phyloP scores from a whole-genome alignment of 2,888 invertebrate genomes.

The Brenthis daphne region DNA sequence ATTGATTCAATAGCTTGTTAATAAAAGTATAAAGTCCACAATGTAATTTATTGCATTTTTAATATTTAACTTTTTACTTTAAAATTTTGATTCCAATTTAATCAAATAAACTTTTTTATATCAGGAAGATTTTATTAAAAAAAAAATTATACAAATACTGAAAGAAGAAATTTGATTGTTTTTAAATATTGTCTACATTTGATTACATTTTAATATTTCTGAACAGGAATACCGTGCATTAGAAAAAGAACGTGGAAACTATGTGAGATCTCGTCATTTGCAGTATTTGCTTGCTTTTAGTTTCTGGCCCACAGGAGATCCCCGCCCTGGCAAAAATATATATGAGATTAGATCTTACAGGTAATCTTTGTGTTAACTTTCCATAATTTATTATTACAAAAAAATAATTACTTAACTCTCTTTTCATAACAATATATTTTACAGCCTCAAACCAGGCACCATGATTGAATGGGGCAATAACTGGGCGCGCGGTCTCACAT shows the following conservation, averaged over 20 bases:
- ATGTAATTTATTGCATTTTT: too few relatives aligned
- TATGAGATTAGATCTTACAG: constrained; percentile 93
- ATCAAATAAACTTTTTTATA: too few relatives aligned
- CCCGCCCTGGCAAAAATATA: constrained; percentile 88
- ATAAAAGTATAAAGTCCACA: too few relatives aligned
- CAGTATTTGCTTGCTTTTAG: constrained; percentile 98
- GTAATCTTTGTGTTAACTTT: constrained; percentile 45
- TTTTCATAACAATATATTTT: not conserved
- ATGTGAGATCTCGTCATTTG: constrained; percentile 92
- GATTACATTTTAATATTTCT: not conserved
- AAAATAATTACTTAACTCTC: not conserved
- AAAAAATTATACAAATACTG: too few relatives aligned
- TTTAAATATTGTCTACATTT: too few relatives aligned
- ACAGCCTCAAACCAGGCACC: constrained; percentile 96
- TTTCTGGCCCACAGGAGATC: constrained; percentile 95
- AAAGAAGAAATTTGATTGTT: too few relatives aligned
- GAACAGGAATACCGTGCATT: constrained; percentile 87
- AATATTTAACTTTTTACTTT: too few relatives aligned
- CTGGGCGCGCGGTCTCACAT: constrained; percentile 97
- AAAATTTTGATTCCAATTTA: too few relatives aligned
- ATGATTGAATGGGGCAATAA: constrained; percentile 99
- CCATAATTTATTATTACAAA: not conserved
- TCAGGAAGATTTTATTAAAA: too few relatives aligned
- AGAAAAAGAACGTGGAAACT: constrained; percentile 88
- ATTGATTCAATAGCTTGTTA: too few relatives aligned